Conservation (phyloP, 2,113 vertebrate genomes). For the Chaenocephalus aceratus region DNA sequence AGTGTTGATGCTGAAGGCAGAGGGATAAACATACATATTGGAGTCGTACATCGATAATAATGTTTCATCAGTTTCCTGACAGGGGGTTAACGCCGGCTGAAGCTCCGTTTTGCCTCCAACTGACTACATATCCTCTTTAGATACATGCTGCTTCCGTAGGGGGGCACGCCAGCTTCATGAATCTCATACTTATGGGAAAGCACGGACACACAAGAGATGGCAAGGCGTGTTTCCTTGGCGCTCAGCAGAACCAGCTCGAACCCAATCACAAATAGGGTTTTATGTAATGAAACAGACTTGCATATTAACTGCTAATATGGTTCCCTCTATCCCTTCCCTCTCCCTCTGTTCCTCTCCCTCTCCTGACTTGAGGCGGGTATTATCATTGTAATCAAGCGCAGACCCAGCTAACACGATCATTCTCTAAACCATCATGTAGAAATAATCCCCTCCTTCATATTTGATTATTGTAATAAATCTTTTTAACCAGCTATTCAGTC, state of each 20-base stretch:
- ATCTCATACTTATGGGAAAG: constrained; percentile 45
- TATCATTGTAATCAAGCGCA: constrained; percentile 79
- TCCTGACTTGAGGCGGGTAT: constrained; percentile 73
- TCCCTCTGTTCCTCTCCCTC: constrained; percentile 37
- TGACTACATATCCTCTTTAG: constrained; percentile 38
- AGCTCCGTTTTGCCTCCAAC: constrained; percentile 52
- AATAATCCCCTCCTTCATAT: constrained; percentile 80
- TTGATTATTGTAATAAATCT: constrained; percentile 83
- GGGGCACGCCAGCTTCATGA: constrained; percentile 18
- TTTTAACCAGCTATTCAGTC: constrained; percentile 77
- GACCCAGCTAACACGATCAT: constrained; percentile 77
- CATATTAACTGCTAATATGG: constrained; percentile 76
- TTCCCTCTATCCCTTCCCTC: constrained; percentile 39
- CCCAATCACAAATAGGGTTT: constrained; percentile 66
- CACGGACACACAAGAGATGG: constrained; percentile 14
- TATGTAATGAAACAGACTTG: constrained; percentile 63
- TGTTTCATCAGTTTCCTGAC: constrained; percentile 31
- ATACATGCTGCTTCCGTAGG: constrained; percentile 26
- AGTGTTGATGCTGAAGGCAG: constrained; percentile 69
- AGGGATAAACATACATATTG: constrained; percentile 50
- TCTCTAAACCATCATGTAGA: constrained; percentile 77
- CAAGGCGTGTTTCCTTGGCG: constrained; percentile 18
- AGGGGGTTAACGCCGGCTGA: constrained; percentile 25
- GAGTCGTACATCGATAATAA: constrained; percentile 50
- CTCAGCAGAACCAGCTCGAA: constrained; percentile 47